Percentiles rank a stretch among this genome's conserved stretches.
phyloP scores from a whole-genome alignment of 2,797 vertebrate genomes.

The Chromobotia macracanthus region DNA sequence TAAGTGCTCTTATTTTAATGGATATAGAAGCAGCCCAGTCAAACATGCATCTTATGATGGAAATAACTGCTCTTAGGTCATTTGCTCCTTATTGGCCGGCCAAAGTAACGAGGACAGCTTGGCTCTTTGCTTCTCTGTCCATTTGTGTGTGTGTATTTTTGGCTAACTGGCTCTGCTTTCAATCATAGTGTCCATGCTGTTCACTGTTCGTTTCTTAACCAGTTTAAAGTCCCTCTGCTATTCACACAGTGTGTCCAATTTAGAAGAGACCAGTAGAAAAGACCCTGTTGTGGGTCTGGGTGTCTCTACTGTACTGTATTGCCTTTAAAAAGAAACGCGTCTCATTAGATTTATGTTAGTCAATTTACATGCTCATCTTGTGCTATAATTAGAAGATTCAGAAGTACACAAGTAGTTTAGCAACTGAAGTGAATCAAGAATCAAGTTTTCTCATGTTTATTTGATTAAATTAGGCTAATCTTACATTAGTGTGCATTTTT shows the following conservation, averaged over 20 bases:
- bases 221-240: background rate
- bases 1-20: constrained; percentile 45
- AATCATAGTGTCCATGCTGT: constrained; percentile 10
- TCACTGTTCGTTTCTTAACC: constrained; percentile 28
- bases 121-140: constrained; percentile 21
- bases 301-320: no score
- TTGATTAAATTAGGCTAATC: no score
- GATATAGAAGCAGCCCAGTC: constrained; percentile 21
- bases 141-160: constrained; percentile 37
- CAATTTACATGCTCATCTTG: background rate
- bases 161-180: constrained; percentile 22
- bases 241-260: background rate
- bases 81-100: constrained; percentile 24
- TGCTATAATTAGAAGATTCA: constrained; percentile 4
- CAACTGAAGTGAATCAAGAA: background rate
- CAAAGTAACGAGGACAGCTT: background rate
- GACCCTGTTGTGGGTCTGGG: background rate
- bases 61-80: constrained; percentile 38
- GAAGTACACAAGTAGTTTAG: background rate
- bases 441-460: no score
- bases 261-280: background rate
- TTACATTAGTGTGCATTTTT: no score
- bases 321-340: no score
- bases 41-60: constrained; percentile 22
- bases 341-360: background rate